Conservation (phyloP, 2,113 vertebrate species). For the Vombatus ursinus region DNA sequence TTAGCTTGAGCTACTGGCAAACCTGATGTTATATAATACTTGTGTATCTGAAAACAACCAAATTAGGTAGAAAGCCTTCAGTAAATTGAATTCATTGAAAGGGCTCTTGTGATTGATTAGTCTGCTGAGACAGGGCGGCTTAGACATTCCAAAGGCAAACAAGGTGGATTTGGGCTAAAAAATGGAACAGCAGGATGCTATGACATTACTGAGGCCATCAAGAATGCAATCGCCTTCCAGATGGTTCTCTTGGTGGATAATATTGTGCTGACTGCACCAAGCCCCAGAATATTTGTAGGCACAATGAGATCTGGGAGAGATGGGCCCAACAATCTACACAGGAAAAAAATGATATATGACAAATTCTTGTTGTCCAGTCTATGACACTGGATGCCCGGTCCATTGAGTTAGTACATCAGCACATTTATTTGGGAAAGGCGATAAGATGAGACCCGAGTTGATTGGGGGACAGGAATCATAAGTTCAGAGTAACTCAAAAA, state of each 20-base stretch:
- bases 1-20: not conserved
- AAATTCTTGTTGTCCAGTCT: not conserved
- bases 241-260: not conserved
- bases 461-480: not conserved
- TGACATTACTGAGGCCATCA: not conserved
- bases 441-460: not conserved
- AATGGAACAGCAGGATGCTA: not conserved
- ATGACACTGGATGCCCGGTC: not conserved
- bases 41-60: not conserved
- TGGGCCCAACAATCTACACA: not conserved
- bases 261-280: not conserved
- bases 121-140: not conserved
- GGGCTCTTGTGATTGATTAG: not conserved
- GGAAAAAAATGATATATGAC: not conserved
- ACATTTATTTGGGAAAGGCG: not conserved
- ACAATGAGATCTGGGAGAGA: not conserved
- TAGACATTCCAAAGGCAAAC: not conserved
- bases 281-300: not conserved
- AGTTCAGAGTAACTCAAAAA: not conserved
- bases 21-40: not conserved
- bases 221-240: not conserved
- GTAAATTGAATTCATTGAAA: not conserved
- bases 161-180: not conserved
- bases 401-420: not conserved
- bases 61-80: not conserved